Base-by-base conservation (phyloP, 2,888 invertebrate species). In the Apodemia zela region DNA sequence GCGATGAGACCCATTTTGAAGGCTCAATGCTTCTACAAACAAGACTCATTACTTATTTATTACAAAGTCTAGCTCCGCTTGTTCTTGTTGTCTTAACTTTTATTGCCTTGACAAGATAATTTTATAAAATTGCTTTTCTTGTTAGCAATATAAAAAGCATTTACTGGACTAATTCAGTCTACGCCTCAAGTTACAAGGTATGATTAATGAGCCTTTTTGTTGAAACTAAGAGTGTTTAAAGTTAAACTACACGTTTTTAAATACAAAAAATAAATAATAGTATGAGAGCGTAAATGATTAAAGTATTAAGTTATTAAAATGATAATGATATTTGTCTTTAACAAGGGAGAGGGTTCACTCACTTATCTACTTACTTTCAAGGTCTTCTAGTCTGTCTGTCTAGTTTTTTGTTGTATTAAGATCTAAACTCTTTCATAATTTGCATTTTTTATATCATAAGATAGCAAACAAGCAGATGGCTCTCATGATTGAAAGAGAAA, bases 1-100 rank as follows among this genome's bases (percentile, higher is more conserved):
- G 45, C 35, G 59, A 38, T 42, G 57, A 59, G 65, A 59, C 65
- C 65, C 67, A 74, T 71, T 75, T 73, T 64, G 70, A 69, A 70
- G 66, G 65, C 68, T 65, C 62, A 68, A 66, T 69, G 70, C 66
- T 69, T 70, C 64, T 66, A 64, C 67, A 69, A 71, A 72, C 68
- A 71, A 60, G 61, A 33, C 60, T 67, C 66, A 69, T 67, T 68
- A 67, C 65, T 65, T 67, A 69, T 68, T 65, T 67, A 69, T 68
- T 68, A 57, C 54, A 57, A 29, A 57, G 54, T 54, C 51, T 54
- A 54, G 51, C 51, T 15, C 29, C 54, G 54, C 54, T 57, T 33
- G 62, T 61, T 64, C 63, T 62, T 60, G 66, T 54, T 61, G 64
- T 65, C 65, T 68, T 63, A 65, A 63, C 62, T 58, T 49, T 62